Conservation (phyloP, 2,797 vertebrate species). For the Zenarchopterus dispar region DNA sequence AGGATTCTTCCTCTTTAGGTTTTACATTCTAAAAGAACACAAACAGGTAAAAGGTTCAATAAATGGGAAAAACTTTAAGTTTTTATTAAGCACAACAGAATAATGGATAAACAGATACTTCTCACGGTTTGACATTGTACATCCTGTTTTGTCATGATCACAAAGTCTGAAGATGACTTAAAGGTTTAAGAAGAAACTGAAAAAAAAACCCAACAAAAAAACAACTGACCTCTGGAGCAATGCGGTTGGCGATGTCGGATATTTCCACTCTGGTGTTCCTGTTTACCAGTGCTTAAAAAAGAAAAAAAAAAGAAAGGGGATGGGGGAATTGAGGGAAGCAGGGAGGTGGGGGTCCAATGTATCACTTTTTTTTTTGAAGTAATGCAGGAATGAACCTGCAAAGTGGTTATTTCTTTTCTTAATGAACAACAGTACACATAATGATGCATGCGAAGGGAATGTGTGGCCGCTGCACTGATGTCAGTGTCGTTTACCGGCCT, state of each 20-base stretch:
- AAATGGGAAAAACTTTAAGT: not conserved
- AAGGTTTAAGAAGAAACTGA: not conserved
- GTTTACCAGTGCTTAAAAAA: constrained; percentile 25
- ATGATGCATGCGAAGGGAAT: no score
- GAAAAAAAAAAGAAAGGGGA: not conserved
- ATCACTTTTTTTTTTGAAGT: no score
- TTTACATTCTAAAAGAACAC: constrained; percentile 82
- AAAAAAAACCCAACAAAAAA: not conserved
- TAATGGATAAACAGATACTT: not conserved
- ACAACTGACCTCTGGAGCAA: constrained; percentile 81
- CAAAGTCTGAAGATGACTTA: not conserved
- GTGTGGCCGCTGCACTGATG: no score
- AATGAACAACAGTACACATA: no score
- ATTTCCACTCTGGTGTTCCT: constrained; percentile 71
- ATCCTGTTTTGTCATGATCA: no score
- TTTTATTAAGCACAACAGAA: not conserved
- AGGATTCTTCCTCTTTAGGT: constrained; percentile 72
- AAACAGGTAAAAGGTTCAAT: not conserved
- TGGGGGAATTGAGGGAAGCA: no score
- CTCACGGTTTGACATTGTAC: not conserved
- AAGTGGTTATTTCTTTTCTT: no score
- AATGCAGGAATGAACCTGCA: no score
- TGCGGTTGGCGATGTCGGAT: constrained; percentile 83
- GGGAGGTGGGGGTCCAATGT: no score
- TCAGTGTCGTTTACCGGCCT: constrained; percentile 76